Evolutionary conservation across 92 coral and sea anemone species (phyloP).

Genomic region (Umimayanthus kanabou): DNA sequence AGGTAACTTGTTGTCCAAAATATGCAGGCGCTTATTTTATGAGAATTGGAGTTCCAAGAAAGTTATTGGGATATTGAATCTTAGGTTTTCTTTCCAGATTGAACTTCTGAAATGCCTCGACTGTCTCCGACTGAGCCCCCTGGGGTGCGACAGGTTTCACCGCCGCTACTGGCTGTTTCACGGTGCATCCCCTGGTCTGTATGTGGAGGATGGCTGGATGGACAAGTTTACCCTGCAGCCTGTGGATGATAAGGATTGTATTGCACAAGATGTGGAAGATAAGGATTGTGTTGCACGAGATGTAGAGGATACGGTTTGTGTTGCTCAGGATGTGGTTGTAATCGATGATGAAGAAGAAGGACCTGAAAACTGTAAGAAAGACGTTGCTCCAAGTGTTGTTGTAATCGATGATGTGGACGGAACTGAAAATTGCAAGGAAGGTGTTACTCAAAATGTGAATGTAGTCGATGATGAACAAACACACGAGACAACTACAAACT

Average conservation of each 20-base stretch:
- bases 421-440: neutral
- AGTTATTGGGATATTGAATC: neutral
- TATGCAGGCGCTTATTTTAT: neutral
- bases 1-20: neutral
- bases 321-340: neutral
- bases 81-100: conserved; percentile 38
- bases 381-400: neutral
- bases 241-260: neutral
- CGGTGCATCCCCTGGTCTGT: conserved; percentile 66
- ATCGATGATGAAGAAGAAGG: neutral
- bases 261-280: neutral
- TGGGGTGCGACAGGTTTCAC: conserved; percentile 87
- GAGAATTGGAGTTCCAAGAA: neutral
- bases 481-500: neutral
- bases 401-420: neutral
- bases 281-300: neutral
- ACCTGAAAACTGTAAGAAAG: neutral
- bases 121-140: conserved; percentile 60
- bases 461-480: neutral
- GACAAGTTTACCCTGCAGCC: conserved; percentile 16
- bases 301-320: too few species aligned
- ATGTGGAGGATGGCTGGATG: conserved; percentile 87
- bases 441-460: neutral
- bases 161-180: conserved; percentile 89
- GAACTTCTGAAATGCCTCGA: conserved; percentile 53